Evolutionary conservation across 1,140 invertebrate genomes (phyloP), one percentile per base, ranked within the genome.

Genomic region (Lerema accius): DNA sequence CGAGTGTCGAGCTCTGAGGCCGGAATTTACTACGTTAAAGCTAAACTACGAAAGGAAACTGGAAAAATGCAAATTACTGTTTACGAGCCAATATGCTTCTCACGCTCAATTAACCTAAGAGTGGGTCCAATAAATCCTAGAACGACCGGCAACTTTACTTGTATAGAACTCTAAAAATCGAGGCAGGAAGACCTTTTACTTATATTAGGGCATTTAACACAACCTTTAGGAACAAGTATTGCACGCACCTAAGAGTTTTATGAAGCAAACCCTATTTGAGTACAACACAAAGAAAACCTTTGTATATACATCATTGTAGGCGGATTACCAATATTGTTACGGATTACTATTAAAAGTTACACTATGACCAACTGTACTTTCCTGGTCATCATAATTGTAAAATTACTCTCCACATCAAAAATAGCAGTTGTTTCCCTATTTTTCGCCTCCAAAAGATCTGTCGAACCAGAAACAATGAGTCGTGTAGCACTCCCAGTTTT

Each of bases 1-100:
- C 65, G 49, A 62, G 46, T 53, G 65, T 63, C 70, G 62, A 32
- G 61, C 63, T 23, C 65, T 65, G 65, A 69, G 58, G 48, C 67
- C 39, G 62, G 45, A 62, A 65, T 73, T 66, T 66, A 68, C 11
- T 23, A 23, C 13, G 13, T 63, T 46, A 58, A 58, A 14, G 55
- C 46, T 13, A 17, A 32, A 42, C 40, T 42, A 16, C 7, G 40
- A 16, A 5, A 42, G 40, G 40, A 5, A 17, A 10, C 15, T 42
- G 6, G 15, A 42, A 42, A 42, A 16, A 37, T 37, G 35, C n/a
- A 37, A 37, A 37, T 37, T 37, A 37, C 35, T 37, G 35, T 37
- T 37, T 37, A 37, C 10, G 35, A 11, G n/a, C 35, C 35, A 37
- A 37, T 37, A 37, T 11, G n/a, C n/a, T 37, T 37, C 35, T 37